phyloP scores from a whole-genome alignment of 2,888 invertebrate species.

The Eretmocerus hayati region DNA sequence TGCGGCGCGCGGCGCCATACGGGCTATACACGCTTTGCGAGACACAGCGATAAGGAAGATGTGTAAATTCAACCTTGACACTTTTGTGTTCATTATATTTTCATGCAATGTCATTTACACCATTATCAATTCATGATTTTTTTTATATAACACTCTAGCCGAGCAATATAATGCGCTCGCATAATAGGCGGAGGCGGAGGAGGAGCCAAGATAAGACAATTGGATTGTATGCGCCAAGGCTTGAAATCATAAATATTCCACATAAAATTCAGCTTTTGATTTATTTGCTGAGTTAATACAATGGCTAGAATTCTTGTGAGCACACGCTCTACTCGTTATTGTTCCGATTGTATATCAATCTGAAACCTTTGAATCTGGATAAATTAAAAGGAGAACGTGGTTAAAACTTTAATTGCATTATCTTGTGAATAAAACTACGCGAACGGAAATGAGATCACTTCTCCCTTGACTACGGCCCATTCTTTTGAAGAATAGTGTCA shows the following conservation, averaged over 20 bases:
- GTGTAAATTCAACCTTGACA: conserved; percentile 18
- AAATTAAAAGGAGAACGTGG: no score
- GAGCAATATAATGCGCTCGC: background rate
- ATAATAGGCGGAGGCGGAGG: background rate
- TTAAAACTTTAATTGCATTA: no score
- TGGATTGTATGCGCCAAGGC: conserved; percentile 5
- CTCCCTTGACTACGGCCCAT: no score
- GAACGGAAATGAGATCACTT: no score
- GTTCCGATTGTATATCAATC: no score
- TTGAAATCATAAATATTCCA: conserved; percentile 1
- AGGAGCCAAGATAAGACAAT: conserved; percentile 10
- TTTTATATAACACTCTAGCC: conserved; percentile 5
- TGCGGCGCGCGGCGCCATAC: background rate
- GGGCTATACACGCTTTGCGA: conserved; percentile 13
- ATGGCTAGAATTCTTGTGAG: no score
- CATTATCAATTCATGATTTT: conserved; percentile 13
- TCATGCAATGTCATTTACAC: conserved; percentile 1
- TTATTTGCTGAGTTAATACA: background rate
- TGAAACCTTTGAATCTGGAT: no score
- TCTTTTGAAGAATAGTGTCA: no score
- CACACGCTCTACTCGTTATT: no score
- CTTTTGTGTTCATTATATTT: conserved; percentile 12
- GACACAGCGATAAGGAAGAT: conserved; percentile 16
- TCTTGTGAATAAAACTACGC: no score
- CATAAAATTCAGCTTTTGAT: conserved; percentile 3